Conservation (phyloP, 2,113 vertebrate genomes). For the Ochotona curzoniae region DNA sequence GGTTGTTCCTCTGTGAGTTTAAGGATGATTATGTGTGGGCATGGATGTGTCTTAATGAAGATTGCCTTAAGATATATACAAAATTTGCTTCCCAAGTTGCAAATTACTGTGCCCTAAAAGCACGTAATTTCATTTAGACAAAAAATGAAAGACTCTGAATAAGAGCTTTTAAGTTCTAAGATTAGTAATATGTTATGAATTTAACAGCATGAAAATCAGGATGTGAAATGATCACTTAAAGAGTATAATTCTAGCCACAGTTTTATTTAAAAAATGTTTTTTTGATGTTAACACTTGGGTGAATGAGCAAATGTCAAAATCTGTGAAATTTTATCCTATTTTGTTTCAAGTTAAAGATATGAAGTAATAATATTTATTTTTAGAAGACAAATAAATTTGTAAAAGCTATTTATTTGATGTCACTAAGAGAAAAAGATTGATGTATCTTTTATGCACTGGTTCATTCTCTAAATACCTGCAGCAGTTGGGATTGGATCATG, state of each 20-base stretch:
- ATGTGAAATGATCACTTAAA: not conserved
- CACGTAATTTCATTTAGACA: slow-evolving; percentile 36
- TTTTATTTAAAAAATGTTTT: not conserved
- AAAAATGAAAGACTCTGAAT: too few relatives aligned
- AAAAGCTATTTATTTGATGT: too few relatives aligned
- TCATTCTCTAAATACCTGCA: too few relatives aligned
- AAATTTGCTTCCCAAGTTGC: not conserved
- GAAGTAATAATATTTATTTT: not conserved
- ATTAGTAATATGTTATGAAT: not conserved
- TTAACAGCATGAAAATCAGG: slow-evolving; percentile 37
- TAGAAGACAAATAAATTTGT: too few relatives aligned
- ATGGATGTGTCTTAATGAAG: too few relatives aligned
- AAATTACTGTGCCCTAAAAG: not conserved
- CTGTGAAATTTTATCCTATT: not conserved
- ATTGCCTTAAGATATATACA: not conserved
- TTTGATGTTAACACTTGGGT: slow-evolving; percentile 34
- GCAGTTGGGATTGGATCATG: too few relatives aligned
- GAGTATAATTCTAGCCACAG: not conserved
- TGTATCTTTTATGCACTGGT: too few relatives aligned
- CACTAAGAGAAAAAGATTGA: too few relatives aligned
- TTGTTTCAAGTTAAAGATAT: slow-evolving; percentile 24
- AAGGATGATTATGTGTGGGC: not conserved
- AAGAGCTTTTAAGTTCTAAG: not conserved
- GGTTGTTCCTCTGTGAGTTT: not conserved
- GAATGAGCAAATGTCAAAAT: not conserved